Conservation (phyloP, 1,140 invertebrate species). For the Elymnias hypermnestra region DNA sequence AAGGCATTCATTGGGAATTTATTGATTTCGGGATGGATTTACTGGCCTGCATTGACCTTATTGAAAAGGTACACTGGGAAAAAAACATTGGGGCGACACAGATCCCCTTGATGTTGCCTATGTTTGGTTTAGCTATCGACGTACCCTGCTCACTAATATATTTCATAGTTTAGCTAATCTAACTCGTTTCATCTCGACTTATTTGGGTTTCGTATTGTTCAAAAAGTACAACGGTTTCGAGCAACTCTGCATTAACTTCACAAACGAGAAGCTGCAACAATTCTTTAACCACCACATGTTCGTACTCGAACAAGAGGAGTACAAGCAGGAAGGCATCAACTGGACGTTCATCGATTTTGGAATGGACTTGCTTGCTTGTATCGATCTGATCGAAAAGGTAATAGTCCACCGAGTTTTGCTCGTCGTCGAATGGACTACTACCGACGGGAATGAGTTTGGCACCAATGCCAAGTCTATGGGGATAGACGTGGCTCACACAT, state of each 20-base stretch:
- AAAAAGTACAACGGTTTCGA: slow-evolving; percentile 97
- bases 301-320: slow-evolving; percentile 97
- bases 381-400: slow-evolving; percentile 98
- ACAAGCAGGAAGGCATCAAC: slow-evolving; percentile 94
- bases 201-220: slow-evolving; percentile 51
- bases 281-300: slow-evolving; percentile 99
- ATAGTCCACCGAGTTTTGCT: slow-evolving; percentile 33
- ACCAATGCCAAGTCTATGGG: slow-evolving; percentile 38
- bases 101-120: slow-evolving; percentile 34
- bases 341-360: slow-evolving; percentile 98
- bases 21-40: slow-evolving; percentile 99
- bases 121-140: slow-evolving; percentile 42
- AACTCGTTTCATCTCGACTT: slow-evolving; percentile 37
- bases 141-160: slow-evolving; percentile 42
- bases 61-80: slow-evolving; percentile 91
- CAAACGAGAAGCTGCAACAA: slow-evolving; percentile 97
- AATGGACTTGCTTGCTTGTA: slow-evolving; percentile 97
- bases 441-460: slow-evolving; percentile 44
- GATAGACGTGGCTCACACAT: slow-evolving; percentile 35
- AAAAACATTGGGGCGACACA: slow-evolving; percentile 33
- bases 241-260: slow-evolving; percentile 99
- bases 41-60: slow-evolving; percentile 96
- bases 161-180: slow-evolving; percentile 34
- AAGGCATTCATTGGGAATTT: slow-evolving; percentile 96
- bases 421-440: slow-evolving; percentile 45